Evolutionary conservation across 37 sponge, comb jelly and placozoan species (phyloP).

Genomic region (Cliona cf. orientalis): DNA sequence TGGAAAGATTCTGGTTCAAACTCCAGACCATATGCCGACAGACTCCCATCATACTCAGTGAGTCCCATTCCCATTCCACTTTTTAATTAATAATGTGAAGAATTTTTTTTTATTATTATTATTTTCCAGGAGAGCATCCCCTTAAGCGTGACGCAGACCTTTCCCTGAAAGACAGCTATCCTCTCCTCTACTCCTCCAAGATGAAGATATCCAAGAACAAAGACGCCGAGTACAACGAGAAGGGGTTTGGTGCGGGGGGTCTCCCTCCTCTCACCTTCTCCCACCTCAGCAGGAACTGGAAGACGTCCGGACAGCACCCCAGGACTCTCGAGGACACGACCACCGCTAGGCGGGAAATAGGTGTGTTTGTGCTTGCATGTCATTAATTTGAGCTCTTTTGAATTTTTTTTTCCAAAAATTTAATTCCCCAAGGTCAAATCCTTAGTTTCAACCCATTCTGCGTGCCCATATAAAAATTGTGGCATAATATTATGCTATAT

Average conservation of each 20-base stretch:
- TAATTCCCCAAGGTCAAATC: too few relatives aligned
- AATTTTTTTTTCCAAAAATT: background rate
- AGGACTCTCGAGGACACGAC: background rate
- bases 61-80: background rate
- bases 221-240: constrained; percentile 25
- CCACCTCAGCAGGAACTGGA: constrained; percentile 66
- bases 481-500: too few relatives aligned
- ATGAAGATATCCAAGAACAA: background rate
- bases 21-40: constrained; percentile 51
- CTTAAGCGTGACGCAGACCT: too few relatives aligned
- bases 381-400: background rate
- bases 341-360: background rate
- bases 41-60: constrained; percentile 55
- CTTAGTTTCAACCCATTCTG: too few relatives aligned
- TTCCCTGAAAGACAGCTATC: background rate
- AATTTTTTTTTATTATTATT: background rate
- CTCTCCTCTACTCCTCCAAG: constrained; percentile 9
- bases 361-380: background rate
- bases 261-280: constrained; percentile 58
- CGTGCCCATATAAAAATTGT: too few relatives aligned
- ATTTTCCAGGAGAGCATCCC: background rate
- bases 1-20: constrained; percentile 66
- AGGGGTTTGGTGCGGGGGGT: constrained; percentile 81
- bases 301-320: too few relatives aligned
- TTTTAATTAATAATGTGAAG: background rate